Evolutionary conservation across 2,797 vertebrate genomes (phyloP), one percentile per base, ranked within the genome.

Genomic region (Cheirogaleus major): DNA sequence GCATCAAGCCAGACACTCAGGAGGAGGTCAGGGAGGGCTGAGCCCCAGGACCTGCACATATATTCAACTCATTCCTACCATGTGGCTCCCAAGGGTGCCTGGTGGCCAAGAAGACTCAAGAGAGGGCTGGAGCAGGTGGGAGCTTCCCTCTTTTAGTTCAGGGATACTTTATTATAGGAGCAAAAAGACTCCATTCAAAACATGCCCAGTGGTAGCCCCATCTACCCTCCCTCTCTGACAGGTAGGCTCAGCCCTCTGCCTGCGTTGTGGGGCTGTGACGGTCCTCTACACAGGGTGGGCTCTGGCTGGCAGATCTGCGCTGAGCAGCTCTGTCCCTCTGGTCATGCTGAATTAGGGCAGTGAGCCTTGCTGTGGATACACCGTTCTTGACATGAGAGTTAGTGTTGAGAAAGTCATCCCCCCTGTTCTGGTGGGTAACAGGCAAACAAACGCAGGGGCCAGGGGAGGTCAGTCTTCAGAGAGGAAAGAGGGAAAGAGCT

Each of bases 271-370:
- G 43, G 23, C 13, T 12, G 5, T 7, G 22, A 9, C 22, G 0
- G 22, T 11, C 27, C 3, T 72, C 20, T 20, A 27, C 3, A 3
- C 0, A 3, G 50, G 8, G 12, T 63, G 45, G 20, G 27, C 50
- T 87, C 20, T 55, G 63, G 27, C 35, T 45, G 23, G 48, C 30
- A 4, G 2, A 1, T 25, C 20, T 2, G 11, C 48, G 3, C 23
- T 11, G 0, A 14, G 18, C n/a, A 27, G 35, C 50, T 8, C 32
- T 14, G 14, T 70, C 59, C 41, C 20, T 45, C 32, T 87, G 12
- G 10, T 7, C 50, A 1, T 1, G 4, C 30, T 63, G 79, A 30
- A n/a, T 18, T 3, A 22, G n/a, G 27, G 43, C 11, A 1, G 10
- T 41, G 61, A 85, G 57, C 10, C 79, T 80, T 50, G 50, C 55